Conservation (phyloP, 2,113 vertebrate species). For the Apistogramma diplotaenia region DNA sequence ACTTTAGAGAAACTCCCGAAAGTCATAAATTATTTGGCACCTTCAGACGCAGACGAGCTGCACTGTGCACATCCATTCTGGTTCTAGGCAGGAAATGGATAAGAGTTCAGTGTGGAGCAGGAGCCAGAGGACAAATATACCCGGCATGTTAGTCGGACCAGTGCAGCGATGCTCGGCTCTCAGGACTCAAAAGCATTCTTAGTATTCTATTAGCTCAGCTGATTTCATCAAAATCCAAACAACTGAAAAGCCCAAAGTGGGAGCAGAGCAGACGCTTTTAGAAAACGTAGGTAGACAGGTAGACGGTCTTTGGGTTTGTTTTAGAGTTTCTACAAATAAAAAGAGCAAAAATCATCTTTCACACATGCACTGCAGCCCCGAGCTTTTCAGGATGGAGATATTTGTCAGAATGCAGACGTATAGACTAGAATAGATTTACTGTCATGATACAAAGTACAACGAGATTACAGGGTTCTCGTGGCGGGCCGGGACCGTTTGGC, state of each 20-base stretch:
- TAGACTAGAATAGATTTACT: too few species aligned
- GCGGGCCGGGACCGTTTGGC: too few species aligned
- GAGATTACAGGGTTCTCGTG: too few species aligned
- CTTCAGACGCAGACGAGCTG: slow-evolving; percentile 23
- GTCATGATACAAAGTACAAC: too few species aligned
- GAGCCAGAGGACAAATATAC: neutral
- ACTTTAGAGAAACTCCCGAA: slow-evolving; percentile 38
- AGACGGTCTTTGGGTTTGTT: neutral
- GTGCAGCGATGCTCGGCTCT: neutral
- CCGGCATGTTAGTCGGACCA: neutral
- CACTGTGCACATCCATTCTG: neutral
- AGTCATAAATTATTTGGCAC: slow-evolving; percentile 52
- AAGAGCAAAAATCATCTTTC: neutral
- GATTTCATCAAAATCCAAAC: neutral
- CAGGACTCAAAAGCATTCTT: neutral
- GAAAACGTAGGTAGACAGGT: neutral
- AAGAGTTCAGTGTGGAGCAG: neutral
- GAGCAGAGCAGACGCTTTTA: neutral
- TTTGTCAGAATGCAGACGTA: too few species aligned
- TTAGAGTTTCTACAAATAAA: neutral
- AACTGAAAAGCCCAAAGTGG: neutral
- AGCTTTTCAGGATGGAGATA: too few species aligned
- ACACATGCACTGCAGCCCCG: neutral
- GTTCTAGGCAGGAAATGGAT: neutral
- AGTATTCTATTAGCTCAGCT: neutral